Percentiles rank a stretch among this genome's conserved stretches.
Conservation (phyloP, 2,888 invertebrate genomes). For the Parapristionchus giblindavisi region DNA sequence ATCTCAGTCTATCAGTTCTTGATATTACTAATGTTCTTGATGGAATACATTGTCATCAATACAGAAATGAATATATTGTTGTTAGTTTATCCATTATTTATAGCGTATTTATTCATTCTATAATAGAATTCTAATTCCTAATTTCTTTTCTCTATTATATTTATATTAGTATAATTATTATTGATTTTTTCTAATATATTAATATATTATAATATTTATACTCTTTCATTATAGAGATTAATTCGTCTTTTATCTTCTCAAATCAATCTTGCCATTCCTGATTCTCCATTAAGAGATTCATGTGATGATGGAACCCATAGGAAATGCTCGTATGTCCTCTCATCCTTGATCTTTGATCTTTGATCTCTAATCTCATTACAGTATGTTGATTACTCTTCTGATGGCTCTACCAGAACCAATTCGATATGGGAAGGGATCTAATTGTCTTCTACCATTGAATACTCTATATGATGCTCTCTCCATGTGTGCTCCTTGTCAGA, state of each 20-base stretch:
- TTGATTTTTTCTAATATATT: too few species aligned
- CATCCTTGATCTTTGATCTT: not conserved
- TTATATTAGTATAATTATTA: not conserved
- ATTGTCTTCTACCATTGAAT: not conserved
- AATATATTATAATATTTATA: not conserved
- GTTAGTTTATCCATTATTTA: too few species aligned
- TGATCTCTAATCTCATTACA: not conserved
- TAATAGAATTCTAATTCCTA: not conserved
- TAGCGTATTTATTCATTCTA: not conserved
- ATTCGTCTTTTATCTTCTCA: not conserved
- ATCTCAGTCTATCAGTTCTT: too few species aligned
- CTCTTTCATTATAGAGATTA: constrained; percentile 4
- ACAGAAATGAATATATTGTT: too few species aligned
- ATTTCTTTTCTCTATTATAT: not conserved
- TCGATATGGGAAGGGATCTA: not conserved
- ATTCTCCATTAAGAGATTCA: too few species aligned
- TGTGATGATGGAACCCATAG: constrained; percentile 21
- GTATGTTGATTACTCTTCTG: constrained; percentile 7
- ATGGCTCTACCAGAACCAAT: not conserved
- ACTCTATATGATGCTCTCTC: constrained; percentile 8
- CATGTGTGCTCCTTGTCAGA: constrained; percentile 12
- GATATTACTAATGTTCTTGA: too few species aligned
- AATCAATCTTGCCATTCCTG: not conserved
- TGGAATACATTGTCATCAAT: too few species aligned
- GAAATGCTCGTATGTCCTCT: constrained; percentile 4